A percentile compares a stretch with the other conserved stretches of the same genome.
Evolutionary conservation across 2,888 invertebrate genomes (phyloP).

Genomic region (Stenodera caucasica): DNA sequence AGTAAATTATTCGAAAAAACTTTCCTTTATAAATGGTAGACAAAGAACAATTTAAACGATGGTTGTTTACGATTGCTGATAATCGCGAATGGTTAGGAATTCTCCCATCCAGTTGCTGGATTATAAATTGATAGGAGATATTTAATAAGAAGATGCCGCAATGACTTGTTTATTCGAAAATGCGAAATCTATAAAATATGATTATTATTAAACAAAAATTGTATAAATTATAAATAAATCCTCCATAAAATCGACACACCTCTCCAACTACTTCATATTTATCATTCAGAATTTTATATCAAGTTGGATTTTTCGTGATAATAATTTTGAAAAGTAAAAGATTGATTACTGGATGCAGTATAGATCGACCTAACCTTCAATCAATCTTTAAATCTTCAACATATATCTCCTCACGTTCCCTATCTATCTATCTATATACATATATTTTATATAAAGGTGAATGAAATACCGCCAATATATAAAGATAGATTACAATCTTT

Average conservation of each 20-base stretch:
- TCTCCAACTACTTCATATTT: slow-evolving; percentile 20
- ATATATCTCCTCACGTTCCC: slow-evolving; percentile 19
- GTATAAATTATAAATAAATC: slow-evolving; percentile 13
- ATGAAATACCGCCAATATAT: background rate
- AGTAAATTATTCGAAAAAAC: slow-evolving; percentile 21
- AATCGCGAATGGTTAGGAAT: background rate
- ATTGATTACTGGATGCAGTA: slow-evolving; percentile 22
- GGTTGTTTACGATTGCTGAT: slow-evolving; percentile 5
- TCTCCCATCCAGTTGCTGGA: background rate
- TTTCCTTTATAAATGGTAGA: background rate
- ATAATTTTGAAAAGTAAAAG: slow-evolving; percentile 17
- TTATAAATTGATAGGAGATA: background rate
- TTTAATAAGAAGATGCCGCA: background rate
- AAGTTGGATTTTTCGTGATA: slow-evolving; percentile 16
- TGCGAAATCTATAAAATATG: too few relatives aligned
- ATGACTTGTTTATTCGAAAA: slow-evolving; percentile 2
- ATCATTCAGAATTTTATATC: slow-evolving; percentile 11
- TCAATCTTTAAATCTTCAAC: slow-evolving; percentile 28
- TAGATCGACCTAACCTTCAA: slow-evolving; percentile 23
- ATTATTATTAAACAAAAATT: too few relatives aligned
- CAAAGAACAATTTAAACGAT: background rate
- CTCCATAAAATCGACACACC: slow-evolving; percentile 31
- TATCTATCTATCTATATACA: slow-evolving; percentile 7
- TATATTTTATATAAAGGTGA: background rate
- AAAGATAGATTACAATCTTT: background rate